phyloP scores from a whole-genome alignment of 2,797 vertebrate species.

The Acanthornis magna region DNA sequence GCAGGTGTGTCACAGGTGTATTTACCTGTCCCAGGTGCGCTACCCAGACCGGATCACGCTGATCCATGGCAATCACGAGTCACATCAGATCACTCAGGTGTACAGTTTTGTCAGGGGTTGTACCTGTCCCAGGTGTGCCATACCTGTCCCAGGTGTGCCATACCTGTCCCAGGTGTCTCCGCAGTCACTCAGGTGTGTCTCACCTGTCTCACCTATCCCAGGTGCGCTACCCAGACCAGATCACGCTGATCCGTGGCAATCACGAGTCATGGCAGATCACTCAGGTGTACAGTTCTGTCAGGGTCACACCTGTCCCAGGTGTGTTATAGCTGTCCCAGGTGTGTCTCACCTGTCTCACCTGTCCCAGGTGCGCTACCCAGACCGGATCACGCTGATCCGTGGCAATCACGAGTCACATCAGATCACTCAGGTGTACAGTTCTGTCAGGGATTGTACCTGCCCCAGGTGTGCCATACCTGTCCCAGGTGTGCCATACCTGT shows the following conservation, averaged over 20 bases:
- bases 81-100: no score
- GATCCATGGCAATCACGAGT: no score
- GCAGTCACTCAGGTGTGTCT: not conserved
- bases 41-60: no score
- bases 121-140: not conserved
- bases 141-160: slow-evolving; percentile 24
- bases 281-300: no score
- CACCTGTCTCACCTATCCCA: not conserved
- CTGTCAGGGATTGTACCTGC: not conserved
- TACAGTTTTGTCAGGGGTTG: not conserved
- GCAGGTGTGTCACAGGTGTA: slow-evolving; percentile 42
- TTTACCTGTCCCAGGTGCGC: no score
- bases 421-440: slow-evolving; percentile 75
- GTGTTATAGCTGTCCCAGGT: slow-evolving; percentile 11
- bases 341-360: not conserved
- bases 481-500: slow-evolving; percentile 57
- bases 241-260: no score
- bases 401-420: no score
- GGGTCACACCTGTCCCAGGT: not conserved
- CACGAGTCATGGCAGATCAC: no score
- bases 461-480: not conserved
- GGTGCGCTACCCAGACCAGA: slow-evolving; percentile 91
- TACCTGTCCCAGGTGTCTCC: no score
- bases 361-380: slow-evolving; percentile 84
- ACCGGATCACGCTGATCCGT: slow-evolving; percentile 97